Conservation (phyloP, 2,797 vertebrate species). For the Hafferia zeledoni region DNA sequence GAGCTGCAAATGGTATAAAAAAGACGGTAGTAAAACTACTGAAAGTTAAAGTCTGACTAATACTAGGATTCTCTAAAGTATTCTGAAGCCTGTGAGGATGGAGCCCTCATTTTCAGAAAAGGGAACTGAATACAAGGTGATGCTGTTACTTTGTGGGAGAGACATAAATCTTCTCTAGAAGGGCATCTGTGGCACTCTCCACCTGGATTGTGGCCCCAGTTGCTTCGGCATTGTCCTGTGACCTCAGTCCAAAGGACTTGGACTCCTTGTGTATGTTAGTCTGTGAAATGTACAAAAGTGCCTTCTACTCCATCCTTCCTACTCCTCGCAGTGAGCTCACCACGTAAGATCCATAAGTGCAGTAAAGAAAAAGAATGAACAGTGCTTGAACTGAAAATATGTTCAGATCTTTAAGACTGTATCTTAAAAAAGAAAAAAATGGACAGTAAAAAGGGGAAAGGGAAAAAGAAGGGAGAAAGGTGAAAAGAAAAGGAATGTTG, state of each 20-base stretch:
- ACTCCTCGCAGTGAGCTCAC: not conserved
- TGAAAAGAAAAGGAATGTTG: not conserved
- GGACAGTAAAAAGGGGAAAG: not conserved
- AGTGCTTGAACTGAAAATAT: not conserved
- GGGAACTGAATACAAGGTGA: not conserved
- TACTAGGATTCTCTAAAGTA: not conserved
- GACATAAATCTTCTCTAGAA: not conserved
- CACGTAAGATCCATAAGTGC: not conserved
- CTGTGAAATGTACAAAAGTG: not conserved
- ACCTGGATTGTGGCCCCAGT: not conserved
- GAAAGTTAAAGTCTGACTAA: not conserved
- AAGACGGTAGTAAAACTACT: not conserved
- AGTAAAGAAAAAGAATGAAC: not conserved
- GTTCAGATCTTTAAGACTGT: not conserved
- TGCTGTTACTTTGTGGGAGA: not conserved
- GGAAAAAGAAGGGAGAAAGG: not conserved
- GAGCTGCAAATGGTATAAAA: constrained; percentile 4
- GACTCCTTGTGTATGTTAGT: not conserved
- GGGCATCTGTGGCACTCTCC: not conserved
- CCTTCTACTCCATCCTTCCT: not conserved
- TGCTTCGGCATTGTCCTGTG: not conserved
- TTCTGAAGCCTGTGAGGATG: not conserved
- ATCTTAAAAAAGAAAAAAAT: not conserved
- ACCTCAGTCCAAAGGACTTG: not conserved
- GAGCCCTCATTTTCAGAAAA: not conserved